Base-by-base conservation (phyloP, 2,888 invertebrate genomes). In the Apamea anceps region DNA sequence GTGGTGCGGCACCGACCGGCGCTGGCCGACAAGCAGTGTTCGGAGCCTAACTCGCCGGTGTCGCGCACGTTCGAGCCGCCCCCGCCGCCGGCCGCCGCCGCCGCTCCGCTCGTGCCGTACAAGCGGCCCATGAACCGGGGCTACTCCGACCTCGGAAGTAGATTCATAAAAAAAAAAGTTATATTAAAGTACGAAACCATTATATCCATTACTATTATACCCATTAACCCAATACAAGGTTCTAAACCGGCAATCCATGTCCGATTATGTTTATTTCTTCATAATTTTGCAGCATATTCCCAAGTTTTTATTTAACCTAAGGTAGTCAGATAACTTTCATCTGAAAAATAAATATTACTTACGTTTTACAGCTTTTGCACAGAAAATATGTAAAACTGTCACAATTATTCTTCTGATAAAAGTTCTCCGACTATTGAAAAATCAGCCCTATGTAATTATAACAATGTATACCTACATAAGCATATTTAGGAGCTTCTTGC, bases 131-230 rank as follows among this genome's bases (percentile, higher is more conserved):
- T 98, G 97, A 97, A 98, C 92, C 95, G 98, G 82, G 98, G 98
- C 62, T 98, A 98, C 94, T 98, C 98, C 66, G 98, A 98, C 94
- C 97, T 98, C 89, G 98, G 98, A 87, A 98, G 98, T 93, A 97
- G 98, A 93, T 98, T 98, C 91, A 95, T 95, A 92, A 98, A 98
- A 93, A 99, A 99, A 96, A 98, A 98, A 95, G 98, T 99, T 80
- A 98, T 99, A 73, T 97, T 99, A 91, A 98, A 99, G 98, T 98
- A 94, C 90, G 73, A 57, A 72, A 54, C 32, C 60, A 15, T 78
- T 70, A 42, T 51, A 51, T 51, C 5, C 18, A 51, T 51, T 51
- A 51, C 54, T 54, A 54, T 54, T 54, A 21, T 54, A 57, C 4
- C 57, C 57, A n/a, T n/a, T 60, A 60, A 60, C 18, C 21, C 21